Base-by-base conservation (phyloP, 1,140 invertebrate species). In the Monomorium pharaonis region DNA sequence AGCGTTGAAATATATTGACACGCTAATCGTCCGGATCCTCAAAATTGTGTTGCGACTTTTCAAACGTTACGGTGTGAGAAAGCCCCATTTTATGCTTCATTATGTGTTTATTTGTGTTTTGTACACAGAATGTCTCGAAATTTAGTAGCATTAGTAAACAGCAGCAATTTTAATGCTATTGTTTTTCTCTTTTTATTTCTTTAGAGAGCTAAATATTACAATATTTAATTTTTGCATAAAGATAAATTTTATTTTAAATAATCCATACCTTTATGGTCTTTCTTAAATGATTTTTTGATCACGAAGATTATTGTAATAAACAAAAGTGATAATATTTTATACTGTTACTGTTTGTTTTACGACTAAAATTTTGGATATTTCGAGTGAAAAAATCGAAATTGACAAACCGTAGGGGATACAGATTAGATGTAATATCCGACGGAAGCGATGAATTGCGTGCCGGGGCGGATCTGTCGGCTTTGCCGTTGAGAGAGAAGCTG, bases 401-500 rank as follows among this genome's bases (percentile, higher is more conserved):
- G 60, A 24, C 62, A 21, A 67, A 56, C 24, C 24, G 2, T 42
- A 30, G 9, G 16, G 18, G 18, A 14, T 51, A 81, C 47, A 60
- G 83, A 78, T 78, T 69, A 81, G 27, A 80, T 60, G 54, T 62
- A 88, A 88, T 77, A 42, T 78, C 24, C 81, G 21, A 65, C 60
- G 65, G 58, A 89, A 78, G 54, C 88, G 87, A 88, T 72, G 72
- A 63, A 88, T 88, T 70, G 87, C 56, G 70, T 62, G 58, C 47
- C 54, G 7, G 44, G 81, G 14, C 21, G 58, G 72, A 84, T 84
- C 56, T 84, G 70, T 63, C 69, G 44, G 67, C 56, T 84, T 84
- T 77, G 33, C 18, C 30, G 56, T 2, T 74, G 10, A 16, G 2
- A 77, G 58, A 54, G 72, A 58, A 44, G 42, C 74, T 63, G 49